Evolutionary conservation across 2,888 invertebrate genomes (phyloP).

Genomic region (Choristoneura rosaceana): DNA sequence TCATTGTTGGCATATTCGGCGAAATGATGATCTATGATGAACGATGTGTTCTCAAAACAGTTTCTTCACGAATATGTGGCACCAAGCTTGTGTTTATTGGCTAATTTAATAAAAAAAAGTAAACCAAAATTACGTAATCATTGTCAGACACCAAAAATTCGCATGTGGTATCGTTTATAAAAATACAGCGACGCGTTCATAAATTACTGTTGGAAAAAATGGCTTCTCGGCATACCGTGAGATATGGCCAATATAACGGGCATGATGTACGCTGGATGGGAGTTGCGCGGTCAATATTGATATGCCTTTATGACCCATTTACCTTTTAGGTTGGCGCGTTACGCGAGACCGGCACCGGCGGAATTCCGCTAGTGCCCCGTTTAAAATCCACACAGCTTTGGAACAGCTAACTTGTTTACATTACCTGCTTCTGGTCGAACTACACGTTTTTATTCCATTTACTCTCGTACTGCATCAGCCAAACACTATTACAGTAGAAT

Average conservation of each 20-base stretch:
- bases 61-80: too few relatives aligned
- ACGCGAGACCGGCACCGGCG: slow-evolving; percentile 56
- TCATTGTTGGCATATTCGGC: too few relatives aligned
- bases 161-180: slow-evolving; percentile 50
- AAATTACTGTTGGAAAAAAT: slow-evolving; percentile 68
- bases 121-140: not conserved
- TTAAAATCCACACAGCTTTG: slow-evolving; percentile 70
- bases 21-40: too few relatives aligned
- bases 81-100: too few relatives aligned
- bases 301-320: slow-evolving; percentile 82
- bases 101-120: too few relatives aligned
- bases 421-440: slow-evolving; percentile 44
- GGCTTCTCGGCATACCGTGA: slow-evolving; percentile 67
- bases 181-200: slow-evolving; percentile 58
- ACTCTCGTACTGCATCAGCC: slow-evolving; percentile 14
- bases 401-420: slow-evolving; percentile 64
- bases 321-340: slow-evolving; percentile 71
- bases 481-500: not conserved
- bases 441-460: slow-evolving; percentile 44
- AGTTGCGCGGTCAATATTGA: slow-evolving; percentile 80
- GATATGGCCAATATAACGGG: slow-evolving; percentile 72
- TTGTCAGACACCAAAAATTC: slow-evolving; percentile 1
- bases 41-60: too few relatives aligned
- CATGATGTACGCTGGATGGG: slow-evolving; percentile 70
- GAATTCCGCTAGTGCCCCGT: slow-evolving; percentile 67